These are phyloP conservation scores for Drosophila ezoana DNA, from an alignment of 2,888 invertebrate species.

Conservation along the genomic window DNA sequence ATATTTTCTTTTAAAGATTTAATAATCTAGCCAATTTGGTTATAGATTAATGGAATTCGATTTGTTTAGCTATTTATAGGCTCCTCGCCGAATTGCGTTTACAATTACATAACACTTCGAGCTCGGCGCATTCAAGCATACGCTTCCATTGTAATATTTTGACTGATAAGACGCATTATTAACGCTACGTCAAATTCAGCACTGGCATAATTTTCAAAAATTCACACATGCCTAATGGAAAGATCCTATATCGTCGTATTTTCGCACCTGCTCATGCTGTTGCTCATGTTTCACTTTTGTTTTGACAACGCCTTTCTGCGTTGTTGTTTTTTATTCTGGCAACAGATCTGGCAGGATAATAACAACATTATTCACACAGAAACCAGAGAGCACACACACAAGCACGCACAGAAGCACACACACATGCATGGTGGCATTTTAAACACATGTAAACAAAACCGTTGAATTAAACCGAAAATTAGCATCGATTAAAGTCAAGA, in stretches of 20 bases:
- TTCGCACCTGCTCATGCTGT: slow-evolving; percentile 63
- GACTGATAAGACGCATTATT: slow-evolving; percentile 73
- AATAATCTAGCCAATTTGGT: background rate
- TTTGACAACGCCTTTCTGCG: slow-evolving; percentile 23
- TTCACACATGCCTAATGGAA: slow-evolving; percentile 31
- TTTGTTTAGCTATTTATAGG: background rate
- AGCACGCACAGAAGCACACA: slow-evolving; percentile 9
- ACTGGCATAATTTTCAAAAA: slow-evolving; percentile 65
- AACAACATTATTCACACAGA: slow-evolving; percentile 72
- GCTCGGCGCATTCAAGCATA: background rate
- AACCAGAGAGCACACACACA: slow-evolving; percentile 16
- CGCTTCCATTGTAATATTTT: slow-evolving; percentile 14
- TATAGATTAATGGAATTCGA: background rate
- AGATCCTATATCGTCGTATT: slow-evolving; percentile 30
- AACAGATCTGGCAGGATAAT: slow-evolving; percentile 66
- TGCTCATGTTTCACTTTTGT: slow-evolving; percentile 53
- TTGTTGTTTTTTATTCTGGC: slow-evolving; percentile 22
- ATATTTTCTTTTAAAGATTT: background rate
- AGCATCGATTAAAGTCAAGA: slow-evolving; percentile 80
- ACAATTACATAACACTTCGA: background rate
- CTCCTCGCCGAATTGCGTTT: background rate
- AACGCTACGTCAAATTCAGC: slow-evolving; percentile 61
- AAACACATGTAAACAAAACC: slow-evolving; percentile 79
- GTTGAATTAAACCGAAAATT: slow-evolving; percentile 80
- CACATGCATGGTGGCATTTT: slow-evolving; percentile 61